phyloP scores from a whole-genome alignment of 2,113 vertebrate species.

The Empidonax alnorum region DNA sequence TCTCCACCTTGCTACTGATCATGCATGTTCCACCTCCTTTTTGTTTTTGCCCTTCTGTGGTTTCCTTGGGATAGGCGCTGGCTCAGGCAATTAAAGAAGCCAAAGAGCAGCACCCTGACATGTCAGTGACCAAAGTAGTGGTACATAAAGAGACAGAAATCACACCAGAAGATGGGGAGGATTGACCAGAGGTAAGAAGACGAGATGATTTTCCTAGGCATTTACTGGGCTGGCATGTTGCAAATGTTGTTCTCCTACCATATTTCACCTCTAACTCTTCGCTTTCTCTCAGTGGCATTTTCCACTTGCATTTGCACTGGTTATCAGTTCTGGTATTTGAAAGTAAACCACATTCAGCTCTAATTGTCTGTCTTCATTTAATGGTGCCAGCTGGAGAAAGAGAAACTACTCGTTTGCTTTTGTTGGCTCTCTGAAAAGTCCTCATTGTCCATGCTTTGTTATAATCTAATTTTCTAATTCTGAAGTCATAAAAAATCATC shows the following conservation, averaged over 20 bases:
- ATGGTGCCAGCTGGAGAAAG: slow-evolving; percentile 69
- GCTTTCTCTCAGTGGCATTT: slow-evolving; percentile 70
- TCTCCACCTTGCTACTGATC: slow-evolving; percentile 80
- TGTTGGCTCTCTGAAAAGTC: not conserved
- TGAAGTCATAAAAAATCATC: not conserved
- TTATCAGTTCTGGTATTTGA: not conserved
- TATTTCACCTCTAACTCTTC: slow-evolving; percentile 28
- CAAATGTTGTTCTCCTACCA: slow-evolving; percentile 57
- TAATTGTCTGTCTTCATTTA: not conserved
- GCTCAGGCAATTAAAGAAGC: slow-evolving; percentile 99
- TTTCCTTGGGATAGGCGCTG: slow-evolving; percentile 92
- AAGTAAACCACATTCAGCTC: not conserved
- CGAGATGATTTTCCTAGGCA: slow-evolving; percentile 54
- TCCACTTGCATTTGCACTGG: not conserved
- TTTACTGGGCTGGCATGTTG: slow-evolving; percentile 73
- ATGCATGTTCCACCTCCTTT: slow-evolving; percentile 88
- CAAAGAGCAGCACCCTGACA: slow-evolving; percentile 99
- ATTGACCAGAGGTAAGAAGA: slow-evolving; percentile 96
- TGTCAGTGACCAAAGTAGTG: slow-evolving; percentile 99
- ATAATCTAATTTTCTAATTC: not conserved
- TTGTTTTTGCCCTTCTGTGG: slow-evolving; percentile 89
- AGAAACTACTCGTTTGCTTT: slow-evolving; percentile 52
- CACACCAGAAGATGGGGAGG: slow-evolving; percentile 93
- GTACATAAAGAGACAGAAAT: slow-evolving; percentile 99
- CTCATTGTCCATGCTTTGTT: slow-evolving; percentile 32